phyloP scores from a whole-genome alignment of 1,140 invertebrate genomes.

The Aricia agestis region DNA sequence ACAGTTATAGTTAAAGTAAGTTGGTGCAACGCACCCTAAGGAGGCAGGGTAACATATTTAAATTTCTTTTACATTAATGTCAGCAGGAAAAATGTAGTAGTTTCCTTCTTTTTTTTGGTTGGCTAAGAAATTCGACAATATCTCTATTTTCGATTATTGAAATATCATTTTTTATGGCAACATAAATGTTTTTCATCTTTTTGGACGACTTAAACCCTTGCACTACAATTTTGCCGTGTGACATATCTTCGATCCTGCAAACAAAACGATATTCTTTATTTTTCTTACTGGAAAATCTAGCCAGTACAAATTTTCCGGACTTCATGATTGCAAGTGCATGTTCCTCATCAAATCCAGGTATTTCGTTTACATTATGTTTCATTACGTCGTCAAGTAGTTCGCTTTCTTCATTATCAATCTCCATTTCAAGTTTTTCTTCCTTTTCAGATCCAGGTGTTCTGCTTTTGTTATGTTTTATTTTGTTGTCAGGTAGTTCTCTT shows the following conservation, averaged over 20 bases:
- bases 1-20: too few species aligned
- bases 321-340: neutral
- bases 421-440: neutral
- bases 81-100: neutral
- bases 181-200: neutral
- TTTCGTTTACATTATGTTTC: neutral
- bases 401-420: neutral
- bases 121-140: neutral
- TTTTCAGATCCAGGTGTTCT: neutral
- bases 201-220: neutral
- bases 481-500: neutral
- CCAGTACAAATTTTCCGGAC: neutral
- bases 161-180: neutral
- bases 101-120: conserved; percentile 3
- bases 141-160: neutral
- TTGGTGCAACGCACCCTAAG: too few species aligned
- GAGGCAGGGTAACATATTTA: neutral
- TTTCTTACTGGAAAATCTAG: neutral
- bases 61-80: conserved; percentile 1
- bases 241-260: neutral
- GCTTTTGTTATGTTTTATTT: neutral
- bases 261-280: conserved; percentile 1
- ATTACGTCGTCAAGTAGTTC: neutral
- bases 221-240: neutral
- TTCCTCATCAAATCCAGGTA: neutral